Evolutionary conservation across 2,113 vertebrate genomes (phyloP), one percentile per base, ranked within the genome.

Genomic region (Pleuronectes platessa): DNA sequence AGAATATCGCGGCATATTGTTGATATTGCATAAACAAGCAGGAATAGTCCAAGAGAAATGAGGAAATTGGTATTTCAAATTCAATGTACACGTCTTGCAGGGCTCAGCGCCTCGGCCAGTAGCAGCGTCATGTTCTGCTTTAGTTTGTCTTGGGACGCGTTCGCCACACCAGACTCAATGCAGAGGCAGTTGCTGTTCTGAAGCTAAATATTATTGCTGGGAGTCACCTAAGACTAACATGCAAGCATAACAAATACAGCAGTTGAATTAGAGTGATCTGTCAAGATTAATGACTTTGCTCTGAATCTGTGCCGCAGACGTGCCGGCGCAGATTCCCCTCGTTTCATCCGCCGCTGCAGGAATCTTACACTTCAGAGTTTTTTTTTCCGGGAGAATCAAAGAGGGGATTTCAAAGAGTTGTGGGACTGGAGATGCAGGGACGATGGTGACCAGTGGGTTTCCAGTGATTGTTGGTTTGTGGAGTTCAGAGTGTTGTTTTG

Each of bases 201-300:
- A 84, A 76, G 77, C 83, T 86, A 83, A 89, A 88, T 88, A 86
- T 87, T 88, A 81, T 91, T 80, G 24, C 68, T 83, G 85, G 84
- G 69, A 79, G 58, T 68, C 58, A 71, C 77, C 83, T 74, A 79
- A 78, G 70, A 82, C 71, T 70, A 84, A 86, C 86, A 89, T 13
- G 76, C 76, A 74, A 80, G 79, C 35, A 80, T 77, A 86, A 84
- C 68, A 87, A 91, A 79, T 79, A 82, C n/a, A 67, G 73, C 63
- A 68, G 82, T 78, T 79, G 74, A 86, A 88, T 85, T 73, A 73
- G 81, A 82, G 60, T 56, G 74, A 79, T 77, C 54, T 81, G 71
- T 88, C 81, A 81, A 66, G 83, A 85, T 82, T 84, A 84, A 87
- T 87, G 86, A 82, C 6, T 61, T 63, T 69, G 71, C n/a, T 6